These are phyloP conservation scores for Rhynchomys soricoides DNA, from an alignment of 2,113 vertebrate genomes.

Conservation along the genomic window DNA sequence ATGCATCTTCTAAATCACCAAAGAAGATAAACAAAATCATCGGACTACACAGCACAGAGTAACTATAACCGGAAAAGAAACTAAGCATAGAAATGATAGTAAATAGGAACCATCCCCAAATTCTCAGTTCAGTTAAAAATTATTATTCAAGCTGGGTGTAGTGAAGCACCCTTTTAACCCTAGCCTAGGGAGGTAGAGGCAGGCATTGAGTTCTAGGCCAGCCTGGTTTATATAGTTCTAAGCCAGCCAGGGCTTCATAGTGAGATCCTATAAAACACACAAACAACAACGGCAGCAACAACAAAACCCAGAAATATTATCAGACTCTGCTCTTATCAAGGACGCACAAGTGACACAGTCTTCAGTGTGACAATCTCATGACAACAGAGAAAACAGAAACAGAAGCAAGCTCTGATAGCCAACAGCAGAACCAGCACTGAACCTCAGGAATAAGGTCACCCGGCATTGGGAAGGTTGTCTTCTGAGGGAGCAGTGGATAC, in stretches of 20 bases:
- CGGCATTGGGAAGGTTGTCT: background rate
- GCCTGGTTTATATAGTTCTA: background rate
- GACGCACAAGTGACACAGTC: too few relatives aligned
- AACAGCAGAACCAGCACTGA: rapidly evolving
- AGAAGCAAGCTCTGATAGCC: background rate
- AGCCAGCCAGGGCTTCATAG: background rate
- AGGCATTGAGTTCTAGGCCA: background rate
- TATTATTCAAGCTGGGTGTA: too few relatives aligned
- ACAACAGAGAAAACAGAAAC: background rate
- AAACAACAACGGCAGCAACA: background rate
- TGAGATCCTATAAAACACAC: background rate
- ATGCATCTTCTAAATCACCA: background rate
- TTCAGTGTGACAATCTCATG: background rate
- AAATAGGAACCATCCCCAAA: background rate
- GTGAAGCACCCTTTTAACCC: background rate
- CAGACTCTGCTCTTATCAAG: background rate
- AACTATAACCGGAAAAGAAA: background rate
- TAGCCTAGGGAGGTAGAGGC: background rate
- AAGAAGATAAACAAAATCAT: background rate
- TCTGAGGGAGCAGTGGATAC: background rate
- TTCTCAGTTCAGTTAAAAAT: background rate
- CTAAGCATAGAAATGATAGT: background rate
- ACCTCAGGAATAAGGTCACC: background rate
- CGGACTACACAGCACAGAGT: background rate
- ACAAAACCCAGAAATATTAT: background rate